These are phyloP conservation scores for Tragelaphus oryx DNA, from an alignment of 2,797 vertebrate genomes.

Conservation along the genomic window DNA sequence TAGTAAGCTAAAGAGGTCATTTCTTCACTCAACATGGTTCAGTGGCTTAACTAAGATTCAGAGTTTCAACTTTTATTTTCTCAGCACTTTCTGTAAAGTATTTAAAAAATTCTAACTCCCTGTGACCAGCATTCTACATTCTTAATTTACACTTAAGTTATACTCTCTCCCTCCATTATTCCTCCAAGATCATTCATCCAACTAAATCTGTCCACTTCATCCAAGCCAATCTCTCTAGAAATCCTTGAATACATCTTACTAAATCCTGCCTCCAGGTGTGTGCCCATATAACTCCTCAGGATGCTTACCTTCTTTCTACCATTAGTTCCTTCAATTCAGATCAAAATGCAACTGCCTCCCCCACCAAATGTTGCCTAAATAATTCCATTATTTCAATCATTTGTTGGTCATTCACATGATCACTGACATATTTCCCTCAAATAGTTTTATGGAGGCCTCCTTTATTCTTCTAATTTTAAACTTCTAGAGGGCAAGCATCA, in stretches of 20 bases:
- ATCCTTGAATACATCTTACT: not conserved
- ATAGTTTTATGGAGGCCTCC: not conserved
- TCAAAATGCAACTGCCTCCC: not conserved
- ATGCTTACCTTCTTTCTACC: not conserved
- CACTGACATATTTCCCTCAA: not conserved
- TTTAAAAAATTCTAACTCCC: conserved; percentile 13
- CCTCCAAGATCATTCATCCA: not conserved
- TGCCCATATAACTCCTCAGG: not conserved
- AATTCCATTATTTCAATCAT: not conserved
- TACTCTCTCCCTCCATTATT: not conserved
- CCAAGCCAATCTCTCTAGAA: not conserved
- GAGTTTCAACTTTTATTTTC: conserved; percentile 10
- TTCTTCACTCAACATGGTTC: conserved; percentile 36
- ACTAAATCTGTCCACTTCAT: not conserved
- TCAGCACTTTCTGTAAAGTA: conserved; percentile 18
- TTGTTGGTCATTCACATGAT: not conserved
- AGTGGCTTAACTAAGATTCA: conserved; percentile 49
- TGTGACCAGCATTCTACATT: not conserved
- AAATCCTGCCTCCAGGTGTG: not conserved
- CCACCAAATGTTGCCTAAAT: not conserved
- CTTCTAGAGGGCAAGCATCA: not conserved
- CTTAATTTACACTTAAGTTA: conserved; percentile 37
- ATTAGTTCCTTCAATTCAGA: not conserved
- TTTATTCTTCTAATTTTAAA: not conserved
- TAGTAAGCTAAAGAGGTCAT: conserved; percentile 33